These are phyloP conservation scores for Zygogramma bicolorata DNA, from an alignment of 2,888 invertebrate species.

Conservation along the genomic window DNA sequence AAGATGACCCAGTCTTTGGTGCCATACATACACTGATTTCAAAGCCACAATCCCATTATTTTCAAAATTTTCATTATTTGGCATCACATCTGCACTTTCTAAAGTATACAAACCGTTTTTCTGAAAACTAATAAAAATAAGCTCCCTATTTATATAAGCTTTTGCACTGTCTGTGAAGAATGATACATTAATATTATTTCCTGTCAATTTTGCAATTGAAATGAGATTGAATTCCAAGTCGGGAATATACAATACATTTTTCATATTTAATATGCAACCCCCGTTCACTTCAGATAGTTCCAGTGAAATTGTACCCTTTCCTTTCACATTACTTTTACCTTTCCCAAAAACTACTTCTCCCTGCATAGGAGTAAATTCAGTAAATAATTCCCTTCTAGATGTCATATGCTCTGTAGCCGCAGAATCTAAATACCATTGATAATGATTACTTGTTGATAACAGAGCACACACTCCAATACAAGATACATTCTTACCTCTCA, in stretches of 20 bases:
- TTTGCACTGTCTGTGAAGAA: background rate
- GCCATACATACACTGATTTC: too few relatives aligned
- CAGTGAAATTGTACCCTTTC: background rate
- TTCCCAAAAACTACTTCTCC: background rate
- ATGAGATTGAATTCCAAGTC: background rate
- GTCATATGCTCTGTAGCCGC: background rate
- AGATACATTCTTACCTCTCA: background rate
- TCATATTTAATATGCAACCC: background rate
- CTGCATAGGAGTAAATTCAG: background rate
- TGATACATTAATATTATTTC: background rate
- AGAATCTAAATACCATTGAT: background rate
- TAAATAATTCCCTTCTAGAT: background rate
- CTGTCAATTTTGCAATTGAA: background rate
- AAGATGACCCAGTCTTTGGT: too few relatives aligned
- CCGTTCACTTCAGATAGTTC: background rate
- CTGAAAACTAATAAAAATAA: background rate
- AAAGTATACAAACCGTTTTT: too few relatives aligned
- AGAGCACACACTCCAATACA: background rate
- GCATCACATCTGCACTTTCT: too few relatives aligned
- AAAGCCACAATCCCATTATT: too few relatives aligned
- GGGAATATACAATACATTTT: background rate
- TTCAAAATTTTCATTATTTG: too few relatives aligned
- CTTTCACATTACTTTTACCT: background rate
- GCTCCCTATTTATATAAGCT: background rate
- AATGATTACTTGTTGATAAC: background rate